Percentiles rank a stretch among this genome's conserved stretches.
Evolutionary conservation across 2,113 vertebrate species (phyloP).

Genomic region (Cepphus grylle): DNA sequence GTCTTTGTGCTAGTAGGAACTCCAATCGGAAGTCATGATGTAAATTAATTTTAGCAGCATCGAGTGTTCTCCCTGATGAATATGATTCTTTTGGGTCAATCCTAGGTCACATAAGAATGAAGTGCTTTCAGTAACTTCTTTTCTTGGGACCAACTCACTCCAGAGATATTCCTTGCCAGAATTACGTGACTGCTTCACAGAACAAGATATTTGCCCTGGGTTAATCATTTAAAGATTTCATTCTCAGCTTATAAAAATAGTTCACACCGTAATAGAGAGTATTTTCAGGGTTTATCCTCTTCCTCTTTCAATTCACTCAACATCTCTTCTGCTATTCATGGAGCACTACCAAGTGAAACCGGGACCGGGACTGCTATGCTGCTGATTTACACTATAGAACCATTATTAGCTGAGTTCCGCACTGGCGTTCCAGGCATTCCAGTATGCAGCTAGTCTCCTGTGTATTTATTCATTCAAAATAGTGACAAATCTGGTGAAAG

Average conservation of each 20-base stretch:
- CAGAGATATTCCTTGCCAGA: background rate
- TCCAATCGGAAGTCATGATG: constrained; percentile 24
- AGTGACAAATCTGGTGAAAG: background rate
- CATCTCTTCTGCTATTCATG: constrained; percentile 59
- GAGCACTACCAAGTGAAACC: constrained; percentile 63
- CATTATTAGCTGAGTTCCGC: constrained; percentile 50
- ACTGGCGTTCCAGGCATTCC: constrained; percentile 63
- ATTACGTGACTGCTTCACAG: background rate
- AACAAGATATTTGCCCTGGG: background rate
- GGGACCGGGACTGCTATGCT: background rate
- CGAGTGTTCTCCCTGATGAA: background rate
- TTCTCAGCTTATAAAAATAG: constrained; percentile 59
- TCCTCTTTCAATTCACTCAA: constrained; percentile 58
- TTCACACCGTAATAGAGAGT: constrained; percentile 19
- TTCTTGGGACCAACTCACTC: background rate
- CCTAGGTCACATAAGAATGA: constrained; percentile 4
- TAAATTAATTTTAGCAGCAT: constrained; percentile 46
- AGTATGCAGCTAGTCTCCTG: background rate
- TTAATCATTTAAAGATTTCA: constrained; percentile 52
- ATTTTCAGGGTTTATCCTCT: constrained; percentile 60
- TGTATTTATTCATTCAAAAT: constrained; percentile 55
- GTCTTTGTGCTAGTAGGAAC: constrained; percentile 23
- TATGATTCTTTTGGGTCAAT: constrained; percentile 35
- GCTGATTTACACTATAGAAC: constrained; percentile 58
- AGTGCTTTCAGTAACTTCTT: constrained; percentile 2